Conservation (phyloP, 92 coral and sea anemone genomes). For the Phenganax stokvisi region DNA sequence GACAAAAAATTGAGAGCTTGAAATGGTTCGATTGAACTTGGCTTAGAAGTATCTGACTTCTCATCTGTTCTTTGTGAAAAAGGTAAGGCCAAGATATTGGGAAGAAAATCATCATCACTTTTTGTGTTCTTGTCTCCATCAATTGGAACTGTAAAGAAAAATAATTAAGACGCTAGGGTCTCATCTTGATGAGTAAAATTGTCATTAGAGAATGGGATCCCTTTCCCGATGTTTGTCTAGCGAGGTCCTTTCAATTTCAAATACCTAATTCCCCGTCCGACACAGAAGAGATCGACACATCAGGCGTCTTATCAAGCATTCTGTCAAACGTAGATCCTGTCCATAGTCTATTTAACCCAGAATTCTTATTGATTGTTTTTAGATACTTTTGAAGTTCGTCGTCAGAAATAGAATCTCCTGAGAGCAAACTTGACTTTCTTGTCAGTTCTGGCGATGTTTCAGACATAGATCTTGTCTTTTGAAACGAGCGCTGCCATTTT, state of each 20-base stretch:
- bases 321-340: constrained; percentile 67
- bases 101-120: constrained; percentile 77
- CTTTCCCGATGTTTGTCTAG: not conserved
- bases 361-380: constrained; percentile 71
- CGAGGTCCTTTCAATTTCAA: not conserved
- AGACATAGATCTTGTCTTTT: no score
- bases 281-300: constrained; percentile 75
- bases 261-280: constrained; percentile 55
- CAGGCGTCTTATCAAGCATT: constrained; percentile 85
- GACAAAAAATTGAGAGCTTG: constrained; percentile 66
- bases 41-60: constrained; percentile 54
- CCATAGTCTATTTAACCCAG: constrained; percentile 81
- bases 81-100: constrained; percentile 73
- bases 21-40: constrained; percentile 55
- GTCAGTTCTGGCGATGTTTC: not conserved
- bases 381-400: constrained; percentile 72
- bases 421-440: constrained; percentile 38
- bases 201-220: not conserved
- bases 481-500: no score
- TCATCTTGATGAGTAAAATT: not conserved
- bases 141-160: not conserved
- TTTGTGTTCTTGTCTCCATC: constrained; percentile 13
- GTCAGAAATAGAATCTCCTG: constrained; percentile 58
- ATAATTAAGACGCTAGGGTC: not conserved
- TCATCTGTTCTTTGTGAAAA: constrained; percentile 47